Base-by-base conservation (phyloP, 2,797 vertebrate genomes). In the Chelidonichthys spinosus region DNA sequence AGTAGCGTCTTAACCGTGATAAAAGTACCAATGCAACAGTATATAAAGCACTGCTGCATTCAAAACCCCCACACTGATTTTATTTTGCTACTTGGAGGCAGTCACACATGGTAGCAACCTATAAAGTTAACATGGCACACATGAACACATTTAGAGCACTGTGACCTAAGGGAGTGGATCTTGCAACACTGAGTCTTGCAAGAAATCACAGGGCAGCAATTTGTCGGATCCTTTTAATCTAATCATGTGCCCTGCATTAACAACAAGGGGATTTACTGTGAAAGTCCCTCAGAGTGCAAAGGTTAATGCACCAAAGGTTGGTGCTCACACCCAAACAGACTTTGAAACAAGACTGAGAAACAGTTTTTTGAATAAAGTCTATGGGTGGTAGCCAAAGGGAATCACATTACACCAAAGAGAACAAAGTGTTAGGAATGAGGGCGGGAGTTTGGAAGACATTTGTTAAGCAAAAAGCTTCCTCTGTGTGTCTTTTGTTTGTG, bases 401-500 rank as follows among this genome's bases (percentile, higher is more conserved):
- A 36, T n/a, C 9, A 9, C 6, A 10, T 11, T 32, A 2, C 3
- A 7, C 17, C 18, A 2, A 46, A 5, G 63, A 15, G 44, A 72
- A 43, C 2, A 47, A 7, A 0, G 8, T 8, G 11, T 55, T 5
- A 61, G 67, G 61, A 72, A 33, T 18, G 11, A 44, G 4, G 11
- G 15, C 11, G 50, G 11, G 17, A 43, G 43, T 59, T 52, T 3
- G 32, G 4, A 4, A 25, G 2, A 14, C 0, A 0, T 4, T 25
- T 6, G 3, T 37, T 0, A 4, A 17, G 11, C 25, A 64, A 35
- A 49, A 62, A 33, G 32, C 17, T 35, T 67, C 5, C 35, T 61
- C 67, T 64, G 46, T 33, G 39, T 58, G 10, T 44, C 32, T 65
- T 67, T 81, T 72, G 49, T 74, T 68, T 44, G 14, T 33, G 4